A percentile compares a stretch with the other conserved stretches of the same genome.
These are phyloP conservation scores for Pluvianellus socialis DNA, from an alignment of 2,113 vertebrate genomes.

Conservation along the genomic window DNA sequence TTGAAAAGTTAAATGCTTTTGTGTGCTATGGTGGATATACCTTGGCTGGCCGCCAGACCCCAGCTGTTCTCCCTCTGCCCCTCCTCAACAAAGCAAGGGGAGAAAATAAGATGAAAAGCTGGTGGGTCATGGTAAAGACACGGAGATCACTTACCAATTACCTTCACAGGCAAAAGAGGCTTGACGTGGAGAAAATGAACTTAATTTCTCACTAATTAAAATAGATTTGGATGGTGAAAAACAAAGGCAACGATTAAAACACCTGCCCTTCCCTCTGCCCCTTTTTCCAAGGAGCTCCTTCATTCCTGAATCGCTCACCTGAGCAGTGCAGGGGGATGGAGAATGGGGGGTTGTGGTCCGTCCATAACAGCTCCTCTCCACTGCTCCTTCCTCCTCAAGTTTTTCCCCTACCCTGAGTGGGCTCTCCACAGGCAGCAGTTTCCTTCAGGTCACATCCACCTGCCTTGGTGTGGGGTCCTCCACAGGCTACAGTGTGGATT, in stretches of 20 bases:
- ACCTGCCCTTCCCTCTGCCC: not conserved
- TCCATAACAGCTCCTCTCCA: not conserved
- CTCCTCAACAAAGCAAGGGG: not conserved
- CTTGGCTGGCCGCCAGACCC: not conserved
- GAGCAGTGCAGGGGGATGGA: not conserved
- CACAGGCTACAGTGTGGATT: not conserved
- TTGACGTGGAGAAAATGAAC: not conserved
- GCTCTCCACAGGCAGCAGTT: not conserved
- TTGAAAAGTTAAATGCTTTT: not conserved
- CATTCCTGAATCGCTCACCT: not conserved
- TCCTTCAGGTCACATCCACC: not conserved
- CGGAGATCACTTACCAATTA: not conserved
- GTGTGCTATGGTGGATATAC: not conserved
- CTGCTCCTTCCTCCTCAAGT: not conserved
- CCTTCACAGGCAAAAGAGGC: not conserved
- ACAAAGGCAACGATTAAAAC: not conserved
- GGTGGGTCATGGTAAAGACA: not conserved
- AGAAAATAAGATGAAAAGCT: not conserved
- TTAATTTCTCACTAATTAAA: not conserved
- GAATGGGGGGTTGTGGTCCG: not conserved
- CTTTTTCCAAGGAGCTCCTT: not conserved
- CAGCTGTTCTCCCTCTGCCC: rapidly evolving
- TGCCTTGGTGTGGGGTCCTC: not conserved
- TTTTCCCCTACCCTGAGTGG: rapidly evolving
- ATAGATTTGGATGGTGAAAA: not conserved